Evolutionary conservation across 2,113 vertebrate genomes (phyloP).

Genomic region (Ophthalmolycus amberensis): DNA sequence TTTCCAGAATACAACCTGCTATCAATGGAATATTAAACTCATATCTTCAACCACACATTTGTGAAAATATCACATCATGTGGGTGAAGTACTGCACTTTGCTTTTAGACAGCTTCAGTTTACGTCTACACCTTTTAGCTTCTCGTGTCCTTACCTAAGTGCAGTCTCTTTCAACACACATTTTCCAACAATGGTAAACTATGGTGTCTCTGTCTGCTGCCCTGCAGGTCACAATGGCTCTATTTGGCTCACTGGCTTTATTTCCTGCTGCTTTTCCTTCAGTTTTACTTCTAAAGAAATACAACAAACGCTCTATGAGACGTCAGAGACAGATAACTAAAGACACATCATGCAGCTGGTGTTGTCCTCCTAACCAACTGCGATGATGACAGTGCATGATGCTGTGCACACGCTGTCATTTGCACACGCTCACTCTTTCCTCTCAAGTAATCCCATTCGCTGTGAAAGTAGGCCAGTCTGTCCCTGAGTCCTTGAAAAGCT

Average conservation of each 20-base stretch:
- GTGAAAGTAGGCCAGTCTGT: conserved; percentile 27
- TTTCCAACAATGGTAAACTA: background rate
- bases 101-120: background rate
- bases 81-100: background rate
- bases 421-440: background rate
- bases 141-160: background rate
- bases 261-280: background rate
- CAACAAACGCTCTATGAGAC: background rate
- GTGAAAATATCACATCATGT: background rate
- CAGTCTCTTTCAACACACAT: background rate
- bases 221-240: background rate
- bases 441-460: conserved; percentile 3
- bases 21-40: background rate
- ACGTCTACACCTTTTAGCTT: background rate
- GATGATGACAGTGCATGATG: background rate
- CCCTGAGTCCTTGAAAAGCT: background rate
- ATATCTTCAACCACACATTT: background rate
- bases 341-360: background rate
- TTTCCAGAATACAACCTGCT: background rate
- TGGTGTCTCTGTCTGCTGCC: background rate
- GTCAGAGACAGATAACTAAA: background rate
- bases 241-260: background rate
- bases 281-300: background rate
- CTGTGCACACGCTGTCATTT: background rate
- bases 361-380: background rate